Evolutionary conservation across 2,888 invertebrate genomes (phyloP).

Genomic region (Eudasyphora cyanicolor): DNA sequence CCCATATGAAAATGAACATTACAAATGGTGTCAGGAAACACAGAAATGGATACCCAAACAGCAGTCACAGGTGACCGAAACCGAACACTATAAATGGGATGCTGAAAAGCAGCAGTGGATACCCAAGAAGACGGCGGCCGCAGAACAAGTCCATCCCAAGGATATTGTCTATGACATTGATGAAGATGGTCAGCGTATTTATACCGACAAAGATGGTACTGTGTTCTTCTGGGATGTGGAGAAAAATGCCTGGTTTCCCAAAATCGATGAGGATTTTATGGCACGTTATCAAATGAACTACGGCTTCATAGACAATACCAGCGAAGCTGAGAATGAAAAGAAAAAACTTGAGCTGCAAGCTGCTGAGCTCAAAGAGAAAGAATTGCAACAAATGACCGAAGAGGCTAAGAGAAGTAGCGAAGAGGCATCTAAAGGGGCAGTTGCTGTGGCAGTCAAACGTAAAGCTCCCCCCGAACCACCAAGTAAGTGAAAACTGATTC

Average conservation of each 20-base stretch:
- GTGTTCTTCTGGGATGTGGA: conserved; percentile 94
- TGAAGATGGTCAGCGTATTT: conserved; percentile 89
- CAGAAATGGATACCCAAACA: conserved; percentile 81
- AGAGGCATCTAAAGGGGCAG: conserved; percentile 45
- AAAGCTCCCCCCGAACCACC: conserved; percentile 82
- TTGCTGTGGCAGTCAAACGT: conserved; percentile 74
- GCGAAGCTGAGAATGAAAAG: conserved; percentile 70
- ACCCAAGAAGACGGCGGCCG: conserved; percentile 54
- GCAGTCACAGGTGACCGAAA: conserved; percentile 71
- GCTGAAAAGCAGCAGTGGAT: conserved; percentile 84
- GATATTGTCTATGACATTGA: conserved; percentile 85
- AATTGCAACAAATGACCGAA: conserved; percentile 72
- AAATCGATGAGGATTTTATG: conserved; percentile 97
- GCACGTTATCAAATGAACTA: conserved; percentile 98
- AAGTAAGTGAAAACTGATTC: conserved; percentile 72
- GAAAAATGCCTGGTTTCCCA: conserved; percentile 97
- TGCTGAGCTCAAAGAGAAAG: conserved; percentile 67
- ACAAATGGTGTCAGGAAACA: conserved; percentile 77
- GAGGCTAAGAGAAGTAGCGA: conserved; percentile 70
- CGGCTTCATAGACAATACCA: conserved; percentile 87
- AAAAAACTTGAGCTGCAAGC: conserved; percentile 69
- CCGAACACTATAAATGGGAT: conserved; percentile 83
- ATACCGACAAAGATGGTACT: conserved; percentile 92
- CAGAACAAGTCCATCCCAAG: conserved; percentile 40
- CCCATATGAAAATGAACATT: conserved; percentile 78